Base-by-base conservation (phyloP, 30 jellyfish, hydroid and myxozoan species). In the Aurelia aurita region DNA sequence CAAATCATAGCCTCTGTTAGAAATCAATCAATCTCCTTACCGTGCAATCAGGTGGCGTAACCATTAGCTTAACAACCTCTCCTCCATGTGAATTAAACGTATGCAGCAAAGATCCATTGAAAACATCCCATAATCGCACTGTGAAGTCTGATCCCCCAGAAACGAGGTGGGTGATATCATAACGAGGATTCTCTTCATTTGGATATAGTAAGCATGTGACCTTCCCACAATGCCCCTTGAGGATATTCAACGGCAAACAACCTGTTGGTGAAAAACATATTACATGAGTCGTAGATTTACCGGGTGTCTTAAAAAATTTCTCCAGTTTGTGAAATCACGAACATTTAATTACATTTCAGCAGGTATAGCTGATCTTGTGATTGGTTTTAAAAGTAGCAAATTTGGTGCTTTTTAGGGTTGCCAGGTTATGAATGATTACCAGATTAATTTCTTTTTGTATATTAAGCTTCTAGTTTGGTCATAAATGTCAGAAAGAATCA, bases 131-230 rank as follows among this genome's bases (percentile, higher is more conserved):
- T 3, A 89, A 77, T 1, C 99, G 91, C 14, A 96, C 97, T 13
- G 98, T 91, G 88, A 96, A 96, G 79, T 96, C 99, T 23, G 98
- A 89, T 8, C 98, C 97, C 58, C 99, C 99, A 49, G 98, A 90
- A 55, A 96, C 91, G 77, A 96, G 97, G 71, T 91, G 95, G 34
- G 90, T 44, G 32, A 82, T 49, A 54, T 91, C 96, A 82, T 96
- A 96, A 45, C 98, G 98, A 71, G 98, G 97, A 67, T 91, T 91
- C 78, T 96, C 99, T 66, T 91, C 99, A 55, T 91, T 96, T 20
- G 99, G 99, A 71, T 96, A 92, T 66, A 91, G 82, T 34, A 96
- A 54, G 78, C 97, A 83, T 9, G 99, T 96, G 69, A 96, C 97
- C 35, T 84, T 86, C 15, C 97, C 96, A 60, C 77, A n/a, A 77